These are phyloP conservation scores for Furcifer pardalis DNA, from an alignment of 2,797 vertebrate genomes.

Conservation along the genomic window DNA sequence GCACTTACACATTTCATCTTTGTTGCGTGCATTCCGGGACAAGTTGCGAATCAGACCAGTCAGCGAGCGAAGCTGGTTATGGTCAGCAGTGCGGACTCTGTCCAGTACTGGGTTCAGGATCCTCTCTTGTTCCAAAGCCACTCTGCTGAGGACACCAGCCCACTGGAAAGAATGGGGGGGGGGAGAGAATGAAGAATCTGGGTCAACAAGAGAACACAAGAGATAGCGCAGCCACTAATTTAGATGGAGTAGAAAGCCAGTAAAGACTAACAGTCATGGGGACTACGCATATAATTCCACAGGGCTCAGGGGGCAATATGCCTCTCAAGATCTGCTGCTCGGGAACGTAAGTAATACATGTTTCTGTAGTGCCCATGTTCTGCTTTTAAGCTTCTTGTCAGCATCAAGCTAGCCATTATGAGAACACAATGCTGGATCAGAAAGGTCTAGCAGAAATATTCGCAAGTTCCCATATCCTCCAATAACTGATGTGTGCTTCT, in stretches of 20 bases:
- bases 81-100: conserved; percentile 78
- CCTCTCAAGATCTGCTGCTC: background rate
- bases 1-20: conserved; percentile 89
- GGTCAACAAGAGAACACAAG: background rate
- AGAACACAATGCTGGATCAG: background rate
- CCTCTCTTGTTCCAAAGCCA: conserved; percentile 88
- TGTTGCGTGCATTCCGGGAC: conserved; percentile 85
- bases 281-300: background rate
- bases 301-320: background rate
- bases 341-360: background rate
- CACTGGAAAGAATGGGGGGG: conserved; percentile 75
- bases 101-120: conserved; percentile 86
- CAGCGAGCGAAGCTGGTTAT: conserved; percentile 87
- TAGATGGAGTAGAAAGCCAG: background rate
- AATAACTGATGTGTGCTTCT: background rate
- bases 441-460: background rate
- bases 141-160: conserved; percentile 85
- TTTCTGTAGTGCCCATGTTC: background rate
- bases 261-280: background rate
- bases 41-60: conserved; percentile 92
- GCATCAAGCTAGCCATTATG: background rate
- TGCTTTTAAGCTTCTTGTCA: background rate
- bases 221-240: background rate
- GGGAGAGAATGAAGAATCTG: rapidly evolving
- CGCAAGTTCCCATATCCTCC: background rate